Conservation (phyloP, 2,888 invertebrate genomes). For the Philopedon plagiatum region DNA sequence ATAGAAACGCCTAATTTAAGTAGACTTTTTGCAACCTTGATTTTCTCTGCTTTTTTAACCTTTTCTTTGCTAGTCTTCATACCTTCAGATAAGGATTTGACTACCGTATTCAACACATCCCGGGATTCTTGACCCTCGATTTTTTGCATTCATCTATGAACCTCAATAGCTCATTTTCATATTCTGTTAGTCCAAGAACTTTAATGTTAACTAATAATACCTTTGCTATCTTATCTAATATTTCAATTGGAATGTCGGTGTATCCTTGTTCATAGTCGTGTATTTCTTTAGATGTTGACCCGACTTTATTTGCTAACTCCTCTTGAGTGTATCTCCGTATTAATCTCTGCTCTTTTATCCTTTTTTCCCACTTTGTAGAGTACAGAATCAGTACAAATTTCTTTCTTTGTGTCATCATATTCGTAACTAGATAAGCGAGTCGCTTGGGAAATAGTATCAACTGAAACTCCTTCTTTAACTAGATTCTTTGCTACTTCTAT, state of each 20-base stretch:
- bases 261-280: too few species aligned
- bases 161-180: too few species aligned
- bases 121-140: too few species aligned
- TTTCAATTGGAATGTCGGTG: too few species aligned
- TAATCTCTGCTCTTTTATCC: neutral
- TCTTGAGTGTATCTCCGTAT: too few species aligned
- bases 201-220: too few species aligned
- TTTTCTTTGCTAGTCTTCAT: neutral
- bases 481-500: conserved; percentile 1
- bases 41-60: neutral
- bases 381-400: neutral
- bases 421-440: neutral
- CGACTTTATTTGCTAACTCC: too few species aligned
- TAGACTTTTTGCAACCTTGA: neutral
- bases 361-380: neutral
- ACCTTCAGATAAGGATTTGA: neutral
- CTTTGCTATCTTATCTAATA: too few species aligned
- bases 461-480: neutral
- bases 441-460: conserved; percentile 1
- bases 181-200: too few species aligned
- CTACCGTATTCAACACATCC: too few species aligned
- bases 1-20: neutral
- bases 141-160: too few species aligned
- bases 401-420: neutral
- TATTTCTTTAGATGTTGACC: too few species aligned